Evolutionary conservation across 1,140 invertebrate genomes (phyloP).

Genomic region (Brachionus sp.): DNA sequence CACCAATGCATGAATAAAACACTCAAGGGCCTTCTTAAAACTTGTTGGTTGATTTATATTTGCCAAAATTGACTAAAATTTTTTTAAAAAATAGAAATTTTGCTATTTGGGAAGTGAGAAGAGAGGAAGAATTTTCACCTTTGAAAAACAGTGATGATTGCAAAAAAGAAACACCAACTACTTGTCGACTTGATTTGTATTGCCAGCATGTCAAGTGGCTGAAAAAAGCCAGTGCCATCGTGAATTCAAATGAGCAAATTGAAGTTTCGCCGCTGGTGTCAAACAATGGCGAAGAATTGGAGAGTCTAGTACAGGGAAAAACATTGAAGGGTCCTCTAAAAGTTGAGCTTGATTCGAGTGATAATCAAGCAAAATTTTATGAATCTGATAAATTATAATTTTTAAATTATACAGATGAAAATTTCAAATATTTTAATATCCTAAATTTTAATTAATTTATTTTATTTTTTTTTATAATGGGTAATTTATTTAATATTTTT

Average conservation of each 20-base stretch:
- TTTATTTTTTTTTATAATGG: too few species aligned
- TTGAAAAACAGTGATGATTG: conserved; percentile 76
- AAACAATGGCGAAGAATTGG: conserved; percentile 70
- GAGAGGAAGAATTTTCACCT: conserved; percentile 92
- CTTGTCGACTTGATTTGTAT: conserved; percentile 74
- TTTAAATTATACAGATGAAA: background rate
- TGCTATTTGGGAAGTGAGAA: conserved; percentile 83
- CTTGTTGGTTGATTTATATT: background rate
- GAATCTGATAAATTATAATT: background rate
- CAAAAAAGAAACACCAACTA: conserved; percentile 83
- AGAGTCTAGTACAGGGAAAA: background rate
- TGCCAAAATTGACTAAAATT: background rate
- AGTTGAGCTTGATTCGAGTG: background rate
- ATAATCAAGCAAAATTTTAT: background rate
- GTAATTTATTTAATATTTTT: too few species aligned
- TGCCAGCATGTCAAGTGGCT: conserved; percentile 78
- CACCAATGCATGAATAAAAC: background rate
- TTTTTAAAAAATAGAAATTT: conserved; percentile 67
- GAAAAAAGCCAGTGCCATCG: conserved; percentile 52
- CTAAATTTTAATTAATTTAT: too few species aligned
- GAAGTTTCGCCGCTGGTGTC: conserved; percentile 88
- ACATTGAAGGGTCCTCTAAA: background rate
- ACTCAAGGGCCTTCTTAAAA: background rate
- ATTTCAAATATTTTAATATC: too few species aligned
- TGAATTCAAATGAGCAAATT: conserved; percentile 59